These are phyloP conservation scores for Perizoma affinitatum DNA, from an alignment of 2,888 invertebrate genomes.

Conservation along the genomic window DNA sequence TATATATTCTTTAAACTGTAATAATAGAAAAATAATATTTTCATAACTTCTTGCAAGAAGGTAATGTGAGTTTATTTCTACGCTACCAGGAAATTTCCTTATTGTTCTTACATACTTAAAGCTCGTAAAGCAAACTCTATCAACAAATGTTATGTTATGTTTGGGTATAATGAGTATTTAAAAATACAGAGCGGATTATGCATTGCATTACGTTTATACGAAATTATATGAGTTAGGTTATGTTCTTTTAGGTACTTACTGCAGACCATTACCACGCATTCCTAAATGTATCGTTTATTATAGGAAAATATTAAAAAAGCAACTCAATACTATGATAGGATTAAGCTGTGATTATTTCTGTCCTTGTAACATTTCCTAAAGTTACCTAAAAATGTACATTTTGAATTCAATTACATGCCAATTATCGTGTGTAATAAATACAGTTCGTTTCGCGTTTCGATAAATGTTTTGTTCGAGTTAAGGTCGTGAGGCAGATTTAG, in stretches of 20 bases:
- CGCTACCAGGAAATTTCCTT: slow-evolving; percentile 22
- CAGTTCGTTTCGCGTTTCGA: slow-evolving; percentile 42
- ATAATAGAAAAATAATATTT: neutral
- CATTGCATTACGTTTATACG: too few species aligned
- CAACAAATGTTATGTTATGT: slow-evolving; percentile 4
- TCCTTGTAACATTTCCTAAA: neutral
- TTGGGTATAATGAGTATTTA: neutral
- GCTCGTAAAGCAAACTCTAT: slow-evolving; percentile 20
- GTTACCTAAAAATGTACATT: slow-evolving; percentile 3
- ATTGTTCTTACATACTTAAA: slow-evolving; percentile 21
- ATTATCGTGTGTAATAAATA: slow-evolving; percentile 29
- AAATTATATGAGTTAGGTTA: too few species aligned
- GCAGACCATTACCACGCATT: too few species aligned
- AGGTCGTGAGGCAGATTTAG: slow-evolving; percentile 49
- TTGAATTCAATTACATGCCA: slow-evolving; percentile 14
- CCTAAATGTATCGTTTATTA: too few species aligned
- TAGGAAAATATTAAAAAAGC: too few species aligned
- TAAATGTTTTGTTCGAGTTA: slow-evolving; percentile 53
- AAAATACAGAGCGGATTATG: slow-evolving; percentile 12
- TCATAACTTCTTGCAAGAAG: slow-evolving; percentile 14
- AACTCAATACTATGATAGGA: too few species aligned
- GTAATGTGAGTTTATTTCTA: slow-evolving; percentile 13
- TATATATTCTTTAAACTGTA: neutral
- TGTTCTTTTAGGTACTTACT: too few species aligned
- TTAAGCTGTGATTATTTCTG: too few species aligned